Percentiles rank a stretch among this genome's conserved stretches.
Conservation (phyloP, 2,113 vertebrate species). For the Zingel zingel region DNA sequence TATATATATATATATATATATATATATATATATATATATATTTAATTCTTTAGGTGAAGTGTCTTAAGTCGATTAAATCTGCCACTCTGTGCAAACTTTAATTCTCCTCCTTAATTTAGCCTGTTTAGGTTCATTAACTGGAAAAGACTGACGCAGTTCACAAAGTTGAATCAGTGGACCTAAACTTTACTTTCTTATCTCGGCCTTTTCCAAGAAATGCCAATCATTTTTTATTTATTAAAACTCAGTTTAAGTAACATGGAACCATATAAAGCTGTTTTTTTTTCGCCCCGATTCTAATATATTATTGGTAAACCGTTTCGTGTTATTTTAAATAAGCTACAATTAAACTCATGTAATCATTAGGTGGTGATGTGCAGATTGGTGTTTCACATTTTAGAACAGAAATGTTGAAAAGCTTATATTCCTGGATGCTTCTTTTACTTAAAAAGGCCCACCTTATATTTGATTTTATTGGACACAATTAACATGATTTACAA, state of each 20-base stretch:
- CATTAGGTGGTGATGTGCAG: background rate
- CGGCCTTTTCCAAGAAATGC: conserved; percentile 1
- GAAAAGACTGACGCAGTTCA: background rate
- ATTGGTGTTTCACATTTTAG: conserved; percentile 9
- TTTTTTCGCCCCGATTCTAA: background rate
- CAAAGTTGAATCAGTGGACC: background rate
- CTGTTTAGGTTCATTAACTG: conserved; percentile 1
- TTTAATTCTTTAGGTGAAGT: background rate
- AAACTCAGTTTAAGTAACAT: background rate
- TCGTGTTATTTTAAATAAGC: background rate
- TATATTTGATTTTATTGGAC: conserved; percentile 3
- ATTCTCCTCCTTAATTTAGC: background rate
- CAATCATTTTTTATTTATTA: background rate
- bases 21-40: too few species aligned
- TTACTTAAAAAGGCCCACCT: conserved; percentile 2
- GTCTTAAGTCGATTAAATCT: background rate
- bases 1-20: too few species aligned
- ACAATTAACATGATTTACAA: background rate
- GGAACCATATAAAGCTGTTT: background rate
- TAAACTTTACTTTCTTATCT: conserved; percentile 29
- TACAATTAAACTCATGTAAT: background rate
- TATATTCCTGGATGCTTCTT: background rate
- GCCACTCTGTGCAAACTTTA: background rate
- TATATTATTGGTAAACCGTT: background rate
- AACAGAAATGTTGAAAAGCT: background rate